Conservation (phyloP, 2,113 vertebrate genomes). For the Cariama cristata region DNA sequence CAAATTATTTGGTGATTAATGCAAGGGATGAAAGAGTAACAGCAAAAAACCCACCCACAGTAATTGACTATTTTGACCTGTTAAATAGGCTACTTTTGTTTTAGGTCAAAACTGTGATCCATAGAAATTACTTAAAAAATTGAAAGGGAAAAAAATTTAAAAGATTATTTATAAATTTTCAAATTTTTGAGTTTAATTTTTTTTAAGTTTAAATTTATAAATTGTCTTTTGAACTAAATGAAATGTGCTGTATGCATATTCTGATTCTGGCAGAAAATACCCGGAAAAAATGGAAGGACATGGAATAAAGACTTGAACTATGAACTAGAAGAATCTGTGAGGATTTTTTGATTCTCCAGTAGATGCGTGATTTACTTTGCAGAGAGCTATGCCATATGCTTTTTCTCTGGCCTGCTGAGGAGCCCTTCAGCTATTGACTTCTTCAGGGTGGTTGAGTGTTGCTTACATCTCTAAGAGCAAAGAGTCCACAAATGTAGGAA, state of each 20-base stretch:
- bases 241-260: neutral
- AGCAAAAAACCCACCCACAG: rapidly evolving
- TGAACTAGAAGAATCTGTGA: neutral
- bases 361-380: neutral
- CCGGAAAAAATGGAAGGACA: neutral
- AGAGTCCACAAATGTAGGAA: neutral
- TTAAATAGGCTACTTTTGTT: neutral
- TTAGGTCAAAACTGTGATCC: neutral
- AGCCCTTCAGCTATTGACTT: neutral
- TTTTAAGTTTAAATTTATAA: neutral
- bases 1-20: neutral
- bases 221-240: neutral
- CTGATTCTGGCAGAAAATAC: neutral
- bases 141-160: neutral
- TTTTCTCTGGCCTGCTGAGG: neutral
- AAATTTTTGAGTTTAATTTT: rapidly evolving
- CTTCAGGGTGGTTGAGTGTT: neutral
- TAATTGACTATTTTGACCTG: neutral
- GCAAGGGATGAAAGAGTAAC: neutral
- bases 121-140: neutral
- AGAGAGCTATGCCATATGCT: neutral
- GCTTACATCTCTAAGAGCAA: neutral
- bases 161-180: neutral
- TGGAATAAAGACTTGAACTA: neutral
- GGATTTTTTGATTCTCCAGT: neutral